Conservation (phyloP, 2,797 vertebrate genomes). For the Syngnathus rostellatus region DNA sequence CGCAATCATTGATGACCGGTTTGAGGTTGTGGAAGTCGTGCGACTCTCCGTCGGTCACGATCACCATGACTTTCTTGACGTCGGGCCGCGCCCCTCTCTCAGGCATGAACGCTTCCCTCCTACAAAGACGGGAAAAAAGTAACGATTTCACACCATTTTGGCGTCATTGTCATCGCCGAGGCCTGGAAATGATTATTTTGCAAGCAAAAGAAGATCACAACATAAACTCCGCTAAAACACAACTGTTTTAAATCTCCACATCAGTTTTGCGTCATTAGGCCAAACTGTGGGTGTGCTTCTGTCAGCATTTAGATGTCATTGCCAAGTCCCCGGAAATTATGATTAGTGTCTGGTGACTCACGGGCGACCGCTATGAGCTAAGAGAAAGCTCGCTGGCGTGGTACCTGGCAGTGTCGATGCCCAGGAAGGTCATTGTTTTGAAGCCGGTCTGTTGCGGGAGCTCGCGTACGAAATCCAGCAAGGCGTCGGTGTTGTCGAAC, state of each 20-base stretch:
- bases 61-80: constrained; percentile 95
- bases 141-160: background rate
- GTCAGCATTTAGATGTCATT: background rate
- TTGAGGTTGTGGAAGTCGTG: constrained; percentile 76
- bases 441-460: constrained; percentile 78
- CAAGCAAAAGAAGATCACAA: background rate
- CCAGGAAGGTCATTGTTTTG: constrained; percentile 85
- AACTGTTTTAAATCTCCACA: background rate
- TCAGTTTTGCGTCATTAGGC: background rate
- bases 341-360: background rate
- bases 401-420: constrained; percentile 88
- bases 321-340: background rate
- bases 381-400: background rate
- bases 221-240: too few species aligned
- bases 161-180: background rate
- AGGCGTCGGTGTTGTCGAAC: constrained; percentile 71
- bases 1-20: constrained; percentile 72
- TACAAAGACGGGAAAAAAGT: constrained; percentile 38
- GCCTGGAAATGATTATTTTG: background rate
- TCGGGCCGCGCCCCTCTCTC: constrained; percentile 80
- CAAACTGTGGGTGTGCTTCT: background rate
- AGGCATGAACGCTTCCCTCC: constrained; percentile 84
- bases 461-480: constrained; percentile 63
- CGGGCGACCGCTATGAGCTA: background rate
- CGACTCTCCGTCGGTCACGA: constrained; percentile 94